A percentile compares a stretch with the other conserved stretches of the same genome.
phyloP scores from a whole-genome alignment of 2,888 invertebrate genomes.

The Eupeodes latifasciatus region DNA sequence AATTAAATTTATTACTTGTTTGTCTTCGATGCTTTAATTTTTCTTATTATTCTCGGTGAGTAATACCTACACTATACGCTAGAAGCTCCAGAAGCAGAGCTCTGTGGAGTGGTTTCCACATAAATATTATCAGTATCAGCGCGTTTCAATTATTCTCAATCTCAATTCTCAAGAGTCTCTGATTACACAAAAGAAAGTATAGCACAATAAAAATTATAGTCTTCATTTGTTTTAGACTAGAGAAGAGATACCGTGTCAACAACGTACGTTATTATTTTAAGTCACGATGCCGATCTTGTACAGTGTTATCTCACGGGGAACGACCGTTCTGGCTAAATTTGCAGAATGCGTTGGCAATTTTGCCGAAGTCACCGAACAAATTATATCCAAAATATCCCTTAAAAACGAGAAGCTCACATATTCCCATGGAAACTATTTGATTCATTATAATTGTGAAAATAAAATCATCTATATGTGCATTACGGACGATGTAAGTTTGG shows the following conservation, averaged over 20 bases:
- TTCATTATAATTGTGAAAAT: slow-evolving; percentile 95
- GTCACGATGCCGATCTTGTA: slow-evolving; percentile 93
- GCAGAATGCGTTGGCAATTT: slow-evolving; percentile 97
- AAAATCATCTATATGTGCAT: slow-evolving; percentile 96
- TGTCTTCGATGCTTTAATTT: slow-evolving; percentile 56
- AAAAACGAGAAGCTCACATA: slow-evolving; percentile 96
- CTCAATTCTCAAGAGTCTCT: not conserved
- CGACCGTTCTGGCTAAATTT: slow-evolving; percentile 94
- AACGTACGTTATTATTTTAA: slow-evolving; percentile 24
- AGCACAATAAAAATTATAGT: slow-evolving; percentile 21
- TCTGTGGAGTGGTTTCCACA: not conserved
- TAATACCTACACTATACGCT: slow-evolving; percentile 35
- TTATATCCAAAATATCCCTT: slow-evolving; percentile 93
- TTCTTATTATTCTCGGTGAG: slow-evolving; percentile 53
- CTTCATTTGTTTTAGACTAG: not conserved
- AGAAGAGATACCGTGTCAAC: slow-evolving; percentile 25
- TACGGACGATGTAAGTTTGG: slow-evolving; percentile 91
- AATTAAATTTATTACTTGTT: slow-evolving; percentile 13
- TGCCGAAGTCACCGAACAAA: slow-evolving; percentile 96
- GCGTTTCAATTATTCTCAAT: slow-evolving; percentile 22
- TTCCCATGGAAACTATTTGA: slow-evolving; percentile 95
- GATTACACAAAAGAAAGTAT: slow-evolving; percentile 32
- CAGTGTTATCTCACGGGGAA: slow-evolving; percentile 94
- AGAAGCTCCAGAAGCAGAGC: not conserved
- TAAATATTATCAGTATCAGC: slow-evolving; percentile 16